Base-by-base conservation (phyloP, 2,888 invertebrate genomes). In the Petrolisthes cinctipes region DNA sequence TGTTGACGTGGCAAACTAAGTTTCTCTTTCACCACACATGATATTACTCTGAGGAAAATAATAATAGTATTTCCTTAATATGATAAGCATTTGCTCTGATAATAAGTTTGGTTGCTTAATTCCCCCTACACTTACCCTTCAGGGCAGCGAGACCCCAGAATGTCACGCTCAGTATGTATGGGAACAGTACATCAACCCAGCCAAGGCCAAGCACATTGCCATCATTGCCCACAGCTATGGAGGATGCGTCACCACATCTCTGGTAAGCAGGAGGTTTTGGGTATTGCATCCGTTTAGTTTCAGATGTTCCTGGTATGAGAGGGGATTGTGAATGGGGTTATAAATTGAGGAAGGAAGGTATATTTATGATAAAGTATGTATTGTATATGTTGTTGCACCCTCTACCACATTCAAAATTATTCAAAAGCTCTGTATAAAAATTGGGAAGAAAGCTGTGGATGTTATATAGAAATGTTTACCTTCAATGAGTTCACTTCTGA, bases 221-320 rank as follows among this genome's bases (percentile, higher is more conserved):
- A 95, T 97, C 85, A 95, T 97, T 11, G 97, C 96, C 0, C 97
- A 97, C 92, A 96, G 96, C 92, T 96, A 95, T 91, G 97, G 97
- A 2, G 97, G 96, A 20, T 94, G 95, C 14, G 94, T 96, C 11
- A 94, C 95, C 0, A 93, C 95, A 4, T 93, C 94, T 71, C 92
- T 96, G 92, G 95, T 90, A 23, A 89, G 86, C 37, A 11, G 20
- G 6, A 14, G 17, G 51, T 53, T 78, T 53, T 51, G 17, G 5
- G 37, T 37, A 37, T 37, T 37, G 37, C 37, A 37, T 37, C 37
- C 0, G 37, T 37, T 37, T 37, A 37, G 37, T 37, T 37, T 61
- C 37, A 23, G 14, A 37, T 76, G 20, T 76, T 80, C 11, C 54
- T 54, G 17, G 14, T 56, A 17, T 14, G 66, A 11, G 17, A 66